Conservation (phyloP, 1,140 invertebrate species). For the Dinoponera quadriceps region DNA sequence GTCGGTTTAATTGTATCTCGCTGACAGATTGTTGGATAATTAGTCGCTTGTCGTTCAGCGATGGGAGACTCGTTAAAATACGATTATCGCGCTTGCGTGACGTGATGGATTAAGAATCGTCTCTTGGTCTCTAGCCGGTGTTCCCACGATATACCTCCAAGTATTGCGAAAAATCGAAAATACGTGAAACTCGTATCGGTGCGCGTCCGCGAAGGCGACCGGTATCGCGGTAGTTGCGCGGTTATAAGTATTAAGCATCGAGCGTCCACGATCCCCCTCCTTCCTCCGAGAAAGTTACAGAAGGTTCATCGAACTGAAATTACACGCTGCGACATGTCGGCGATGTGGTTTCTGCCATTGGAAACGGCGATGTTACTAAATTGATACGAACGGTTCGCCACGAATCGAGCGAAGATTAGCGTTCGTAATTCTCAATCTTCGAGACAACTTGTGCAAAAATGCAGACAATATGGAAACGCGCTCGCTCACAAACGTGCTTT, state of each 20-base stretch:
- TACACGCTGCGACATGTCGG: constrained; percentile 14
- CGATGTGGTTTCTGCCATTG: background rate
- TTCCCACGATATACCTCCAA: no score
- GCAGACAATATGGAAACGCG: background rate
- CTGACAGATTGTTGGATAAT: constrained; percentile 60
- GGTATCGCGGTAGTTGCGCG: constrained; percentile 11
- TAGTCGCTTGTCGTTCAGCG: constrained; percentile 44
- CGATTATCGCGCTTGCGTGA: constrained; percentile 40
- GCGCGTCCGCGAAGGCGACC: background rate
- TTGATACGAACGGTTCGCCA: background rate
- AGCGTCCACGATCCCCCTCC: background rate
- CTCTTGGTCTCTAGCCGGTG: background rate
- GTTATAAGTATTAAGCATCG: background rate
- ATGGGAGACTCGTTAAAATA: constrained; percentile 40
- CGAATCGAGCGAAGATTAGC: background rate
- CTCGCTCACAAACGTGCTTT: background rate
- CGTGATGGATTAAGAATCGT: constrained; percentile 10
- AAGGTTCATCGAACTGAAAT: constrained; percentile 43
- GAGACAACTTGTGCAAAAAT: constrained; percentile 10
- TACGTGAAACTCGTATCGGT: background rate
- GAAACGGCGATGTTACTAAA: constrained; percentile 4
- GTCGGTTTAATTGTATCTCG: constrained; percentile 56
- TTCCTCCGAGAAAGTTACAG: background rate
- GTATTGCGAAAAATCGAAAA: background rate
- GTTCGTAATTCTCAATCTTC: background rate